phyloP scores from a whole-genome alignment of 2,888 invertebrate genomes.

The Nipponacmea schrenckii region DNA sequence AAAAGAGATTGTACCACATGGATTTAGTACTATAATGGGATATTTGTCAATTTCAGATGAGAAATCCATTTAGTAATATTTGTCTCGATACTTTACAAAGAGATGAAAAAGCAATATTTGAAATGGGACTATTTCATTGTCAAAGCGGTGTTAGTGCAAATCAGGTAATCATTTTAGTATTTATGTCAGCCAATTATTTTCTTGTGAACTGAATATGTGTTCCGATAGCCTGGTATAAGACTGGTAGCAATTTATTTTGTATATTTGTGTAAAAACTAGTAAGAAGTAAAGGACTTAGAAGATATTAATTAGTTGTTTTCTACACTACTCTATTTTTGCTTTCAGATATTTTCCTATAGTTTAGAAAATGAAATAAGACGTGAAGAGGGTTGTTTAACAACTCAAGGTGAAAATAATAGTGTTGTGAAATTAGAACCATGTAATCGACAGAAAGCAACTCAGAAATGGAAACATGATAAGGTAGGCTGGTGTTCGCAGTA shows the following conservation, averaged over 20 bases:
- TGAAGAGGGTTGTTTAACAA: conserved; percentile 63
- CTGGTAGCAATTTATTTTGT: background rate
- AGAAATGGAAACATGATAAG: conserved; percentile 65
- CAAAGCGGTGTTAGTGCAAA: conserved; percentile 65
- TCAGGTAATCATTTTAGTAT: conserved; percentile 48
- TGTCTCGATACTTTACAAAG: conserved; percentile 67
- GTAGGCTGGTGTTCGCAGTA: conserved; percentile 31
- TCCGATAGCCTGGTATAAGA: no score
- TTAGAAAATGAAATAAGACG: conserved; percentile 59
- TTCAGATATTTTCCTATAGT: conserved; percentile 64
- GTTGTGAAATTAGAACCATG: conserved; percentile 56
- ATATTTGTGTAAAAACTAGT: background rate
- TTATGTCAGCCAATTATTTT: background rate
- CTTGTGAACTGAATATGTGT: background rate
- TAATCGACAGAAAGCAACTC: conserved; percentile 47
- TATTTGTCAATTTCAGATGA: conserved; percentile 47
- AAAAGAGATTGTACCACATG: no score
- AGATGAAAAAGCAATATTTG: conserved; percentile 65
- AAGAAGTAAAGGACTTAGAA: background rate
- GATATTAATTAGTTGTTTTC: background rate
- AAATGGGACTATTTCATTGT: conserved; percentile 63
- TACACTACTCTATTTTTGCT: background rate
- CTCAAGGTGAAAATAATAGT: conserved; percentile 38
- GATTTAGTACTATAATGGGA: background rate
- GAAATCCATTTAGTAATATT: conserved; percentile 62